Base-by-base conservation (phyloP, 2,888 invertebrate genomes). In the Hydrotaea cyrtoneurina region DNA sequence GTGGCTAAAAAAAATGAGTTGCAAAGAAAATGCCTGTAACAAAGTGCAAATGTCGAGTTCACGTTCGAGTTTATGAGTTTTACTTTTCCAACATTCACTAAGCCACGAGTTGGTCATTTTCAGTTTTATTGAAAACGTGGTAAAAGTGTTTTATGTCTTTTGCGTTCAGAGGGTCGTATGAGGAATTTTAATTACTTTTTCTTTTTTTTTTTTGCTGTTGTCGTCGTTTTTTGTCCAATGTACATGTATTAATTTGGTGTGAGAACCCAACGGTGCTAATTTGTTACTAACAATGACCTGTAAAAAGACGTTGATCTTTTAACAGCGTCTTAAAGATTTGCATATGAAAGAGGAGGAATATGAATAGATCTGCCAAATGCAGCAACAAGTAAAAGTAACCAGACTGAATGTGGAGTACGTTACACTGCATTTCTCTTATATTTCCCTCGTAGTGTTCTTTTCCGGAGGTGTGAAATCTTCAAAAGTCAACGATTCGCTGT, bases 21-120 rank as follows among this genome's bases (percentile, higher is more conserved):
- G 11, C 19, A 17, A 23, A 69, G 13, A 72, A 83, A 80, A 77
- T 73, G 77, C 19, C 23, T 31, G 53, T 72, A 75, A 62, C 59
- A 74, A 77, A 85, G 82, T 79, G 85, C 85, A 85, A 85, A 85
- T 79, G 81, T 85, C 82, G 85, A 85, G 85, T 85, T 79, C 76
- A 79, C 82, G 79, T 82, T 85, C 76, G 59, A 62, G 71, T 78
- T 43, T 64, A 64, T 59, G 53, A 19, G 53, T 53, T 46, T 31
- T 57, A 26, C 55, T 50, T 57, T 11, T 75, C 39, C 46, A 43
- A 53, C n/a, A 23, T 64, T 64, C 10, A n/a, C n/a, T 43, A 15
- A 26, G 59, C 59, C 10, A 59, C 26, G 15, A 59, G 59, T 59
- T 59, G 15, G 21, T 26, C 26, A 19, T 21, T 55, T 31, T 31